Evolutionary conservation across 1,140 invertebrate genomes (phyloP), one percentile per base, ranked within the genome.

Genomic region (Papilio helenus): DNA sequence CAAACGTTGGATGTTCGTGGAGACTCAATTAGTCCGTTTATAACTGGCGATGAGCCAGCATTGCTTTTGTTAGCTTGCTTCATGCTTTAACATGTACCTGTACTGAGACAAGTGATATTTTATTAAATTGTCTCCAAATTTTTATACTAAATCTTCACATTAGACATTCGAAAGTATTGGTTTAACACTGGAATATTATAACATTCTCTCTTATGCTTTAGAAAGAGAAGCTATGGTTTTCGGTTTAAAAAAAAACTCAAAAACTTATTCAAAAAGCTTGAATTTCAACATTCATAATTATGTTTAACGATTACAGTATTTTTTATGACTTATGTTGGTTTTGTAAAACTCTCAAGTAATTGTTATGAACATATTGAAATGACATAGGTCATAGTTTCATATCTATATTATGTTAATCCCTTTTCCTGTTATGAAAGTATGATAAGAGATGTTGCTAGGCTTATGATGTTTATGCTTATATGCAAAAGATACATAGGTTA

Each of bases 1-100:
- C 55, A 82, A 79, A 55, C 58, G 65, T 80, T 80, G 39, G 46
- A 49, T 72, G 79, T 81, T 81, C 72, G 12, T 68, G 79, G 79
- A 80, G 72, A 71, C 80, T 71, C 71, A 82, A 80, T 81, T 81
- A 72, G 79, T 81, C 79, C 72, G 76, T 82, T 84, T 80, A 84
- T 88, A 86, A 90, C 88, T 92, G 91, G 91, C 89, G 65, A 18
- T 55, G 68, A 72, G 85, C 91, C 91, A 92, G 73, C 58, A 65
- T n/a, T 74, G 71, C 58, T 83, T 84, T 85, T 87, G 85, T 87
- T 85, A 87, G 87, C 85, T 83, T 82, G 83, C 73, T 84, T 88
- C 84, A 89, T 90, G 86, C 79, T 88, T 82, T 82, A 79, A 79
- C 44, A n/a, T 34, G 76, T 26, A 74, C 29, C 29, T 65, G 58